A percentile compares a stretch with the other conserved stretches of the same genome.
These are phyloP conservation scores for Panzeria rudis DNA, from an alignment of 2,888 invertebrate genomes.

Conservation along the genomic window DNA sequence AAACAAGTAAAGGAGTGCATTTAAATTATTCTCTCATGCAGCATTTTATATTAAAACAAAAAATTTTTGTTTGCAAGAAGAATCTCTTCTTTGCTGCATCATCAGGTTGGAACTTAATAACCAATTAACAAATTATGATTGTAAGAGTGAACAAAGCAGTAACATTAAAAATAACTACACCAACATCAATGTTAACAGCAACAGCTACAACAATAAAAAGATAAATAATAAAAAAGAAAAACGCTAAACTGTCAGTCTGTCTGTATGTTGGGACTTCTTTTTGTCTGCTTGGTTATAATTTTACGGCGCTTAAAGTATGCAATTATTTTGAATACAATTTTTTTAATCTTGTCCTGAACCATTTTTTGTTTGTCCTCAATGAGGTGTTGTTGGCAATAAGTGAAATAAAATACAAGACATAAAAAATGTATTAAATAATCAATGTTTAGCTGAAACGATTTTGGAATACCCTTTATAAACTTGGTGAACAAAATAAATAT, in stretches of 20 bases:
- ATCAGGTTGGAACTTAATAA: conserved; percentile 62
- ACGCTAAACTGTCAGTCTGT: neutral
- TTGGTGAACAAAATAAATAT: neutral
- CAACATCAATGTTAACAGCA: conserved; percentile 44
- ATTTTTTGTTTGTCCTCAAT: conserved; percentile 51
- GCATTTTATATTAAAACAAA: neutral
- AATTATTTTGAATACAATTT: conserved; percentile 32
- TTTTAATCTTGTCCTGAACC: conserved; percentile 15
- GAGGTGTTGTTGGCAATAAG: conserved; percentile 62
- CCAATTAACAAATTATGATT: conserved; percentile 70
- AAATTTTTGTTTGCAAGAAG: neutral
- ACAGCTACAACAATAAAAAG: conserved; percentile 25
- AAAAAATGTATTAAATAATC: neutral
- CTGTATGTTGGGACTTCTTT: conserved; percentile 16
- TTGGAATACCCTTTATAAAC: neutral
- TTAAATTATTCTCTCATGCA: conserved; percentile 4
- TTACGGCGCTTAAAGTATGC: conserved; percentile 66
- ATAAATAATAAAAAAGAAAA: conserved; percentile 3
- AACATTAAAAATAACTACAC: conserved; percentile 62
- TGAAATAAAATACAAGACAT: conserved; percentile 33
- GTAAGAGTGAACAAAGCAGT: conserved; percentile 64
- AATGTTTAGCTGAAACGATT: neutral
- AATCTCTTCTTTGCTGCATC: conserved; percentile 32
- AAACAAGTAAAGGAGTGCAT: neutral
- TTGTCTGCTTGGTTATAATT: conserved; percentile 50